phyloP scores from a whole-genome alignment of 2,113 vertebrate species.

The Oryzias woworae region DNA sequence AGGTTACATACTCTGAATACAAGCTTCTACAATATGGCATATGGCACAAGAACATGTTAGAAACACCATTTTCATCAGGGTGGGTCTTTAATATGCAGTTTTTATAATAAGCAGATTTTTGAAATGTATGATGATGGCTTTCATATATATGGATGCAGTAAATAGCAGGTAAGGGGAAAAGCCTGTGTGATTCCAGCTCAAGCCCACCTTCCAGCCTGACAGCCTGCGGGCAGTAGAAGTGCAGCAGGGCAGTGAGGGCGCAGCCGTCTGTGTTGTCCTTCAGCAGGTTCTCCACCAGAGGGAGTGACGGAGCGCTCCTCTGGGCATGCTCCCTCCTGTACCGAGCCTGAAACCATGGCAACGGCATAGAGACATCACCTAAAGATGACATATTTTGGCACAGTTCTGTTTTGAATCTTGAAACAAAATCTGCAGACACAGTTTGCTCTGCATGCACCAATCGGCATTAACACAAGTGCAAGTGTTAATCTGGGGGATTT shows the following conservation, averaged over 20 bases:
- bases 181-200: conserved; percentile 15
- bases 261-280: conserved; percentile 95
- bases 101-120: conserved; percentile 6
- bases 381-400: conserved; percentile 3
- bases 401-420: conserved; percentile 6
- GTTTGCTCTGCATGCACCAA: conserved; percentile 32
- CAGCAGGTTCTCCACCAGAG: conserved; percentile 90
- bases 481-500: conserved; percentile 28
- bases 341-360: conserved; percentile 80
- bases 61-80: too few relatives aligned
- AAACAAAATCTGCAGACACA: conserved; percentile 22
- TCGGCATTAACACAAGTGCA: conserved; percentile 6
- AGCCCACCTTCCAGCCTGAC: conserved; percentile 86
- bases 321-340: conserved; percentile 87
- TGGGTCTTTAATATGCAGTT: too few relatives aligned
- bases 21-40: not conserved
- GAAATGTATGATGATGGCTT: conserved; percentile 4
- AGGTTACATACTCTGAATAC: conserved; percentile 56
- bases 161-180: not conserved
- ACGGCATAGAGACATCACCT: conserved; percentile 48
- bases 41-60: too few relatives aligned
- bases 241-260: conserved; percentile 88
- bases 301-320: conserved; percentile 85
- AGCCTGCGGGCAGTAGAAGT: conserved; percentile 93
- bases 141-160: not conserved